Evolutionary conservation across 1,140 invertebrate genomes (phyloP), one percentile per base, ranked within the genome.

Genomic region (Ceratitis capitata): DNA sequence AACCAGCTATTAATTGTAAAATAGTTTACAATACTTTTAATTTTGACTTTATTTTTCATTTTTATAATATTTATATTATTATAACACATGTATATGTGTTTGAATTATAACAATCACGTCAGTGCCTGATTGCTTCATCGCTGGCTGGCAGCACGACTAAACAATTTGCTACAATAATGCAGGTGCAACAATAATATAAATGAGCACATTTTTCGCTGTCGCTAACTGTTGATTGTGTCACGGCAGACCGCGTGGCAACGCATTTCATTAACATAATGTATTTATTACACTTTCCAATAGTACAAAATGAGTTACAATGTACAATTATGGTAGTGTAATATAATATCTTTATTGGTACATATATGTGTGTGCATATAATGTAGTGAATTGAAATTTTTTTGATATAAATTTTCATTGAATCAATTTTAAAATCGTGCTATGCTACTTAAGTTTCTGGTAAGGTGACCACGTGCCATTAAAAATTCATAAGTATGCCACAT

Each of bases 151-250:
- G 35, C 69, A 78, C 69, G 69, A 78, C 35, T 26, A 78, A 78
- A 47, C 69, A 78, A 78, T 78, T 47, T 78, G 69, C 23, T 78
- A 45, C 39, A 78, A 19, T 78, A 47, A 74, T 29, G 69, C 69
- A 78, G 69, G 69, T 78, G 69, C 69, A 78, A 78, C 39, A 78
- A 47, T 78, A 78, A 47, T 78, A 78, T 47, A 26, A 78, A 47
- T 78, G 69, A 78, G 45, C 45, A 23, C 23, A 45, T 78, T 78
- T 78, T 78, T 78, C 29, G 16, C 39, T 78, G 69, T 78, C 69
- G 45, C 39, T 78, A 12, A 19, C 19, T n/a, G n/a, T n/a, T 9
- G 39, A 78, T 26, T 78, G 39, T 23, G 69, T 5, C 69, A 45
- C 45, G 69, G 39, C 69, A 78, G 69, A 78, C 69, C 42, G 42